Evolutionary conservation across 2,888 invertebrate species (phyloP), one percentile per base, ranked within the genome.

Genomic region (Prosopocoilus inquinatus): DNA sequence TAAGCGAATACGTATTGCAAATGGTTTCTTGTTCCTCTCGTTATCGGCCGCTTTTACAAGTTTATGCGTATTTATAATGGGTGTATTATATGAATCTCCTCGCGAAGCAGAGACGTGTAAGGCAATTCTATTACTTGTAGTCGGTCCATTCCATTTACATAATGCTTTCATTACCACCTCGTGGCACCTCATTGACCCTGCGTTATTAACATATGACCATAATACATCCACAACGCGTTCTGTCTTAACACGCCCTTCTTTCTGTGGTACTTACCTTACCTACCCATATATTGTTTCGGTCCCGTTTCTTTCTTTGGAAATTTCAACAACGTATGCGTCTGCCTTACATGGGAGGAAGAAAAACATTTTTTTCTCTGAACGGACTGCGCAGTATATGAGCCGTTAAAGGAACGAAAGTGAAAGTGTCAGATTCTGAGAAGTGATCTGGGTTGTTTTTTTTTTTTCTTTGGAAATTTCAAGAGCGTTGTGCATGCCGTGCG

Each of bases 131-230:
- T 63, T 61, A 58, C 57, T 44, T 60, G 62, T 54, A 62, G 57
- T 55, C 52, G 57, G 55, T 52, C 60, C 62, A 53, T 61, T 61
- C 45, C 50, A 64, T 64, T 64, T 58, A 58, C 64, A 64, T 64
- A 64, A 64, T 61, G 62, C 62, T 63, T 64, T 64, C 62, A 64
- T 64, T 64, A 63, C 62, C 62, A 61, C 62, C 61, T 62, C 60
- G 50, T 54, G 55, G 59, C 58, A 62, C 60, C 61, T 63, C 64
- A 62, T 63, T 61, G 59, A 64, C 60, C 60, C 50, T 50, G 38
- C 53, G 57, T 58, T 60, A 60, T 63, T 63, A 61, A 55, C 64
- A 62, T 64, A 61, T 56, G 54, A 56, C 61, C 61, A 61, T 61
- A 60, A 50, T 54, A 53, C 48, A 50, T 47, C 57, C 51, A 55